Base-by-base conservation (phyloP, 2,888 invertebrate genomes). In the Tiliacea citrago region DNA sequence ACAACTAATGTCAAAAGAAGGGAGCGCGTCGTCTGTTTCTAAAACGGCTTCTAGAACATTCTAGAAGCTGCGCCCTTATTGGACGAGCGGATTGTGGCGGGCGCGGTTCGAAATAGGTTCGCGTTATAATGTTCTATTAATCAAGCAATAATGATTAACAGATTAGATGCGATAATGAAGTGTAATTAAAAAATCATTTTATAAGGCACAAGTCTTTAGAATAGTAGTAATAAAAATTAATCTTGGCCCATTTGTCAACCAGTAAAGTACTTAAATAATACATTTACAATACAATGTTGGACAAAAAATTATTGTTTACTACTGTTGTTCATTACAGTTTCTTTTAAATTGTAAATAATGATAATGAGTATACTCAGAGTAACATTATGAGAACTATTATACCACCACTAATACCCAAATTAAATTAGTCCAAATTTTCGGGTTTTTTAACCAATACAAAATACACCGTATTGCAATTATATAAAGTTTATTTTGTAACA, bases 161-260 rank as follows among this genome's bases (percentile, higher is more conserved):
- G 6, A 71, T 65, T 58, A 62, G 70, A 55, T 24, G 21, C 18
- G 9, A 57, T 68, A 60, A 49, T 61, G 24, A 47, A n/a, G 10
- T 35, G 62, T 68, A 66, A 75, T 81, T 75, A 75, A 70, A 65
- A 70, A 77, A n/a, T 18, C 10, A 61, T 73, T 77, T 66, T 69
- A 39, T 53, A 75, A 55, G 35, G 53, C 62, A 63, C 53, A 73
- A 57, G 21, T 74, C 55, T 77, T 65, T 69, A 74, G 39, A 67
- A 67, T 12, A 8, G 35, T 35, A 35, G 55, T 51, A 60, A 79
- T 63, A 68, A 68, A 79, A 45, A 68, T 0, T 21, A 12, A 68
- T 77, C 51, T 68, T 81, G 13, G n/a, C 42, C 39, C 39, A 57
- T 67, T 78, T 71, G 67, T 45, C 57, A 60, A 58, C n/a, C n/a